A percentile compares a stretch with the other conserved stretches of the same genome.
Evolutionary conservation across 2,797 vertebrate genomes (phyloP).

Genomic region (Tapera naevia): DNA sequence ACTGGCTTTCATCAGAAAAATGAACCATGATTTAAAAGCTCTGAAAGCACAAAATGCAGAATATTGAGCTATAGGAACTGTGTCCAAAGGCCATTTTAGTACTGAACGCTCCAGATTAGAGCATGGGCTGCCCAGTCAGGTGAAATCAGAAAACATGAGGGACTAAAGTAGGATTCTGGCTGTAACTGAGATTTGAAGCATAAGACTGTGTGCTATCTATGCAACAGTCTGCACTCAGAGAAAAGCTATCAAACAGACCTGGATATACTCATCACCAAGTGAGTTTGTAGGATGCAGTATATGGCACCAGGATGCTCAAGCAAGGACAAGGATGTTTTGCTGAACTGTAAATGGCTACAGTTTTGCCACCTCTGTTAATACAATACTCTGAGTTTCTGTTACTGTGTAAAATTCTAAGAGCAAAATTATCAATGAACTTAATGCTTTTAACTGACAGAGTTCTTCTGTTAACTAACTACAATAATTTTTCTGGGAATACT

Average conservation of each 20-base stretch:
- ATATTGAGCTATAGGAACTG: background rate
- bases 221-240: background rate
- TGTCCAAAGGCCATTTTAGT: background rate
- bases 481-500: slow-evolving; percentile 49
- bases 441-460: slow-evolving; percentile 22
- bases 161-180: background rate
- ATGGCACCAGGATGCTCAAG: background rate
- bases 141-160: background rate
- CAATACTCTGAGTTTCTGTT: background rate
- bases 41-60: background rate
- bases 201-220: background rate
- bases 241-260: background rate
- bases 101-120: background rate
- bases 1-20: slow-evolving; percentile 33
- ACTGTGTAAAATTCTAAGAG: background rate
- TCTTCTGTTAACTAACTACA: slow-evolving; percentile 25
- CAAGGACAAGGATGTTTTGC: background rate
- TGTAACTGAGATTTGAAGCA: background rate
- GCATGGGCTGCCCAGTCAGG: background rate
- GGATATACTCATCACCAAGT: background rate
- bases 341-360: background rate
- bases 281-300: background rate
- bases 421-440: slow-evolving; percentile 6
- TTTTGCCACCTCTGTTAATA: slow-evolving; percentile 3
- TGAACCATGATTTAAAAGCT: slow-evolving; percentile 12